Conservation (phyloP, 2,113 vertebrate genomes). For the Felis catus region DNA sequence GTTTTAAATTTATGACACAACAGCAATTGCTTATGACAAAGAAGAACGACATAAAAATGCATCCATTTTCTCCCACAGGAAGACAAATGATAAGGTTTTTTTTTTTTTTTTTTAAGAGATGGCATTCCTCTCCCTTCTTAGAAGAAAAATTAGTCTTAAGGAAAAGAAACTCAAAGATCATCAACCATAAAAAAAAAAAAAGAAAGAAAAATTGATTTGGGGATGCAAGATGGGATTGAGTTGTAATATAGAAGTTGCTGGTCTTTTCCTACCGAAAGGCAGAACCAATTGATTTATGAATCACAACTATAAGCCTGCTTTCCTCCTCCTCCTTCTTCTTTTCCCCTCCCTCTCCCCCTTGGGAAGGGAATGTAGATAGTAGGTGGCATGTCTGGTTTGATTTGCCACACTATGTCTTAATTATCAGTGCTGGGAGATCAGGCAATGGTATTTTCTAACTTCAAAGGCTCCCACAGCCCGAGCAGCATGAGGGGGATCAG, state of each 20-base stretch:
- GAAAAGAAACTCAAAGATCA: slow-evolving; percentile 79
- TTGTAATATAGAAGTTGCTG: slow-evolving; percentile 81
- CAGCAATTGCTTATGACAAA: slow-evolving; percentile 72
- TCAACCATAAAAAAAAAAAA: slow-evolving; percentile 77
- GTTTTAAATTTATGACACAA: slow-evolving; percentile 81
- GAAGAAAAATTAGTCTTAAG: slow-evolving; percentile 79
- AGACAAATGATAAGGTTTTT: slow-evolving; percentile 69
- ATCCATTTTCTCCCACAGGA: slow-evolving; percentile 56
- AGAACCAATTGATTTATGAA: slow-evolving; percentile 87
- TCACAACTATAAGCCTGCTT: slow-evolving; percentile 71
- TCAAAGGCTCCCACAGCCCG: slow-evolving; percentile 82
- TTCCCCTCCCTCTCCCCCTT: slow-evolving; percentile 18
- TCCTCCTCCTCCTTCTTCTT: neutral
- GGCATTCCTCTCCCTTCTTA: slow-evolving; percentile 32
- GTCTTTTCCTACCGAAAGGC: slow-evolving; percentile 81
- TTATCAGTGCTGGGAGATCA: slow-evolving; percentile 84
- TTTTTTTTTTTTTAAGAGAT: neutral
- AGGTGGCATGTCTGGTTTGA: slow-evolving; percentile 82
- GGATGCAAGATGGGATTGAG: slow-evolving; percentile 82
- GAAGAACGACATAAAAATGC: slow-evolving; percentile 70
- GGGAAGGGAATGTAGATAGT: slow-evolving; percentile 74
- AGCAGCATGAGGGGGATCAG: slow-evolving; percentile 73
- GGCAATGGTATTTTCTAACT: slow-evolving; percentile 79
- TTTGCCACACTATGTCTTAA: slow-evolving; percentile 88
- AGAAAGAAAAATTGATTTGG: slow-evolving; percentile 81